phyloP scores from a whole-genome alignment of 2,113 vertebrate species.

The Sporophila hypoxantha region DNA sequence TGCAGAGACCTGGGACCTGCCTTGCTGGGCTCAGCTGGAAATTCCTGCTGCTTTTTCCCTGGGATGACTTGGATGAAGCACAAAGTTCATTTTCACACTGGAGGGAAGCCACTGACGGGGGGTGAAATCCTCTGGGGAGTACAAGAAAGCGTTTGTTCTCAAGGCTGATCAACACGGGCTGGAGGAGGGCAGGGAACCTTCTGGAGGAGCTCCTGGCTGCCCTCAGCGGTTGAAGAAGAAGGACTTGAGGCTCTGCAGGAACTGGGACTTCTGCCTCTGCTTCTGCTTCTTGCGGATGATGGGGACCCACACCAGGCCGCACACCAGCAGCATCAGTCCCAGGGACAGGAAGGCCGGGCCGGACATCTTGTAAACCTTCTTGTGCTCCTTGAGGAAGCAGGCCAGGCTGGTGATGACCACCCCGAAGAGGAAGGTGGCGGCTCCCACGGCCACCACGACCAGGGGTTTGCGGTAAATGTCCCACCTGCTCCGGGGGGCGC shows the following conservation, averaged over 20 bases:
- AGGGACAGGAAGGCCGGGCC: constrained; percentile 87
- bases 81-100: not conserved
- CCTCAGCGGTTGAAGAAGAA: constrained; percentile 70
- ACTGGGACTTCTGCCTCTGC: constrained; percentile 68
- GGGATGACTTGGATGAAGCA: not conserved
- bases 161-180: not conserved
- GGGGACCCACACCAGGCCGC: constrained; percentile 89
- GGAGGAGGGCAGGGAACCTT: not conserved
- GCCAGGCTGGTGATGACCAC: constrained; percentile 80
- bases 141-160: not conserved
- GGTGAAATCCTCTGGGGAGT: not conserved
- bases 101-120: not conserved
- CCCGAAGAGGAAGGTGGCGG: constrained; percentile 78
- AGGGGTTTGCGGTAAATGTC: constrained; percentile 85
- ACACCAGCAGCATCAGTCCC: constrained; percentile 89
- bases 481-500: constrained; percentile 61
- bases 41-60: not conserved
- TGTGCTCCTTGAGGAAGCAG: constrained; percentile 10
- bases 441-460: constrained; percentile 84
- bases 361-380: constrained; percentile 69
- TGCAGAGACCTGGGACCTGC: not conserved
- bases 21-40: not conserved
- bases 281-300: constrained; percentile 88
- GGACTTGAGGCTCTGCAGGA: constrained; percentile 71
- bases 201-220: not conserved